Evolutionary conservation across 2,797 vertebrate species (phyloP).

Genomic region (Catamblyrhynchus diadema): DNA sequence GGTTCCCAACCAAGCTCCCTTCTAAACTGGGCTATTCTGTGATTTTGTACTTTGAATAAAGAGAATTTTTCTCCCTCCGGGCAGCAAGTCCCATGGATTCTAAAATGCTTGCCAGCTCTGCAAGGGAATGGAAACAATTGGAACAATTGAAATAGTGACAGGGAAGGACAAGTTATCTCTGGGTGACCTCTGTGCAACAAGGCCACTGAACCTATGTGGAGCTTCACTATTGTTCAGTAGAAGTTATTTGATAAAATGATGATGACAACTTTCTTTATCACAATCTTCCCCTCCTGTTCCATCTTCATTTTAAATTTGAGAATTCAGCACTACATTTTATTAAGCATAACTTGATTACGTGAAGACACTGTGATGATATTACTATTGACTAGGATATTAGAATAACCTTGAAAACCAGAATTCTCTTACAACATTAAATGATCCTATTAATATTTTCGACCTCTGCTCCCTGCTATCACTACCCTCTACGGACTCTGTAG

Average conservation of each 20-base stretch:
- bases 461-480: background rate
- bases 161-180: background rate
- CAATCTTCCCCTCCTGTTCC: slow-evolving; percentile 48
- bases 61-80: background rate
- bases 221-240: background rate
- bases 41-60: background rate
- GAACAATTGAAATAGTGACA: background rate
- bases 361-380: slow-evolving; percentile 49
- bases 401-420: slow-evolving; percentile 60
- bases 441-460: slow-evolving; percentile 36
- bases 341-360: slow-evolving; percentile 48
- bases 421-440: slow-evolving; percentile 38
- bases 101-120: background rate
- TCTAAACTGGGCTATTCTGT: background rate
- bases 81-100: background rate
- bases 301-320: slow-evolving; percentile 60
- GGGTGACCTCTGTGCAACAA: slow-evolving; percentile 21
- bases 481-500: background rate
- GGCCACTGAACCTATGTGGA: background rate
- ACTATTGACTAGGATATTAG: slow-evolving; percentile 54
- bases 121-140: background rate
- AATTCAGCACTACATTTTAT: slow-evolving; percentile 57
- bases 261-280: slow-evolving; percentile 61
- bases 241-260: slow-evolving; percentile 62
- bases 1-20: background rate